Evolutionary conservation across 2,888 invertebrate species (phyloP).

Genomic region (Eupsilia transversa): DNA sequence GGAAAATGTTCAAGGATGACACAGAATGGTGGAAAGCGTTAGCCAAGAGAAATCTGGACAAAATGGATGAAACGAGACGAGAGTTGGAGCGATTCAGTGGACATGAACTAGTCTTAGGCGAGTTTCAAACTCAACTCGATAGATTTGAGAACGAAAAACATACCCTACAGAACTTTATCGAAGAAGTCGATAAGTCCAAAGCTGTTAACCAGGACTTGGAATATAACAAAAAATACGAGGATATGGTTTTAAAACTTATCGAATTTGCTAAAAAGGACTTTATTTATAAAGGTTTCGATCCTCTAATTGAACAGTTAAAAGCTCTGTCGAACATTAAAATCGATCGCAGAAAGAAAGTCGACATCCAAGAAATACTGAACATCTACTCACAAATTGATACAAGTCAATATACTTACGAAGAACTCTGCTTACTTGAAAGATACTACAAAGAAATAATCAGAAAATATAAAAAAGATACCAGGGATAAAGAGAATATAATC

Average conservation of each 20-base stretch:
- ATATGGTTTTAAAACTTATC: conserved; percentile 86
- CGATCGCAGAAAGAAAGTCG: conserved; percentile 81
- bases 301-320: conserved; percentile 85
- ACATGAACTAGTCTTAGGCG: conserved; percentile 84
- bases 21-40: conserved; percentile 88
- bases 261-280: conserved; percentile 88
- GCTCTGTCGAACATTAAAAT: conserved; percentile 82
- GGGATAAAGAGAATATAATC: conserved; percentile 78
- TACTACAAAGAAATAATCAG: conserved; percentile 88
- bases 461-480: conserved; percentile 78
- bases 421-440: conserved; percentile 85
- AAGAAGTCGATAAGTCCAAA: conserved; percentile 85
- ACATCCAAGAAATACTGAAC: conserved; percentile 84
- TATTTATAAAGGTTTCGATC: conserved; percentile 88
- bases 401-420: conserved; percentile 86
- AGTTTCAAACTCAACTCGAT: conserved; percentile 81
- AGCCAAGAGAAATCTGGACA: conserved; percentile 86
- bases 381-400: conserved; percentile 86
- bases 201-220: conserved; percentile 83
- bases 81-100: conserved; percentile 87
- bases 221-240: conserved; percentile 87
- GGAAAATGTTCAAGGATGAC: conserved; percentile 87
- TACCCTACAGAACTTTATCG: conserved; percentile 83
- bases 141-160: conserved; percentile 84
- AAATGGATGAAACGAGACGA: conserved; percentile 86